Evolutionary conservation across 2,797 vertebrate species (phyloP).

Genomic region (Agapornis canus): DNA sequence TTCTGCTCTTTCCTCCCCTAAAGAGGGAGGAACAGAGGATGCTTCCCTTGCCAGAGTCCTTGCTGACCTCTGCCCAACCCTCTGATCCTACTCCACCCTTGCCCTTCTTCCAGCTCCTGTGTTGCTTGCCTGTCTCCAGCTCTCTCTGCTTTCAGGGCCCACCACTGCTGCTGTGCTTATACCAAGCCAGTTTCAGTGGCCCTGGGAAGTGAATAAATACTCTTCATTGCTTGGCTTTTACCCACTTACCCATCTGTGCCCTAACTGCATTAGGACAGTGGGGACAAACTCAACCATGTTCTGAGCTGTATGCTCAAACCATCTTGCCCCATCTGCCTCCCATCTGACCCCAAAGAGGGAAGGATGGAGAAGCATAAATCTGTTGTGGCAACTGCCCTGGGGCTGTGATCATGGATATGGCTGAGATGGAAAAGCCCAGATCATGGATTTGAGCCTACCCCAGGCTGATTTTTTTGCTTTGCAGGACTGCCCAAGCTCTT

Average conservation of each 20-base stretch:
- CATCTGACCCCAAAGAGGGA: accelerated
- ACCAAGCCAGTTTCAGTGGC: background rate
- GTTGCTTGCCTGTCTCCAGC: background rate
- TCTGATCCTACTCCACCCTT: slow-evolving; percentile 59
- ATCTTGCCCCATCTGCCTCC: accelerated
- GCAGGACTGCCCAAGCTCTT: background rate
- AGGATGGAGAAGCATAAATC: background rate
- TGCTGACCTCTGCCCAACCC: slow-evolving; percentile 54
- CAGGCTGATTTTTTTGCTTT: background rate
- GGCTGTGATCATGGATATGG: background rate
- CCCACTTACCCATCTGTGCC: background rate
- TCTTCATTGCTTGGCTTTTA: background rate
- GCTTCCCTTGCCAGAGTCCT: slow-evolving; percentile 68
- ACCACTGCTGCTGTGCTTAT: background rate
- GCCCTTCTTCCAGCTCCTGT: slow-evolving; percentile 34
- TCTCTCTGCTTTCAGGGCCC: background rate
- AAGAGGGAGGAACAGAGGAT: slow-evolving; percentile 63
- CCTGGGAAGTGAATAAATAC: background rate
- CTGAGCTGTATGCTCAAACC: background rate
- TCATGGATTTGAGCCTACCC: accelerated
- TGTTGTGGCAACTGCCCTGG: background rate
- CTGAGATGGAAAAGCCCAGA: background rate
- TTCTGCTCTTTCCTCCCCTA: slow-evolving; percentile 64
- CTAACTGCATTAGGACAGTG: background rate
- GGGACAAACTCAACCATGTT: background rate